Percentiles rank a stretch among this genome's conserved stretches.
Conservation (phyloP, 2,113 vertebrate species). For the Ahaetulla prasina region DNA sequence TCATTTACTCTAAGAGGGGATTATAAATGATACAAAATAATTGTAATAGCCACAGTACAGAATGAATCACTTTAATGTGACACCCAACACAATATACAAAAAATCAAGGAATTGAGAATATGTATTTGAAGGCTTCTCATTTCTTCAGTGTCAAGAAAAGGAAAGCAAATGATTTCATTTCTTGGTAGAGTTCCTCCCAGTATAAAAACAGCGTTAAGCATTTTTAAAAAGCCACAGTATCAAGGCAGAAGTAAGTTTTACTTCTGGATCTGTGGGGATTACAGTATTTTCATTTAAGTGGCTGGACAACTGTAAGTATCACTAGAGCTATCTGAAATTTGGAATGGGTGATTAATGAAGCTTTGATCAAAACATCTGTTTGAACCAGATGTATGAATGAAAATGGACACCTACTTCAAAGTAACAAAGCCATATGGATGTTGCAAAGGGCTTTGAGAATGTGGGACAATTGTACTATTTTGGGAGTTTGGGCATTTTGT, state of each 20-base stretch:
- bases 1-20: constrained; percentile 52
- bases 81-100: not conserved
- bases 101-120: not conserved
- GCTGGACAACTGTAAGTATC: not conserved
- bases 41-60: constrained; percentile 21
- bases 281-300: not conserved
- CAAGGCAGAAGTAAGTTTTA: not conserved
- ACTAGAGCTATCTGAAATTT: not conserved
- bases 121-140: not conserved
- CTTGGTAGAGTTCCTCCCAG: not conserved
- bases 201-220: too few relatives aligned
- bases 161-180: not conserved
- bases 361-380: not conserved
- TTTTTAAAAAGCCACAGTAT: not conserved
- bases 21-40: constrained; percentile 46
- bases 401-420: not conserved
- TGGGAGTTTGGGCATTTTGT: not conserved
- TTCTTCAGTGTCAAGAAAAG: not conserved
- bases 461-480: not conserved
- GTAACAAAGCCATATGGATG: not conserved
- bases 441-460: not conserved
- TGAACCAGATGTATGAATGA: not conserved
- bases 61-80: constrained; percentile 21
- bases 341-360: not conserved
- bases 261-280: not conserved